Evolutionary conservation across 2,888 invertebrate species (phyloP).

Genomic region (Hypomecis punctinalis): DNA sequence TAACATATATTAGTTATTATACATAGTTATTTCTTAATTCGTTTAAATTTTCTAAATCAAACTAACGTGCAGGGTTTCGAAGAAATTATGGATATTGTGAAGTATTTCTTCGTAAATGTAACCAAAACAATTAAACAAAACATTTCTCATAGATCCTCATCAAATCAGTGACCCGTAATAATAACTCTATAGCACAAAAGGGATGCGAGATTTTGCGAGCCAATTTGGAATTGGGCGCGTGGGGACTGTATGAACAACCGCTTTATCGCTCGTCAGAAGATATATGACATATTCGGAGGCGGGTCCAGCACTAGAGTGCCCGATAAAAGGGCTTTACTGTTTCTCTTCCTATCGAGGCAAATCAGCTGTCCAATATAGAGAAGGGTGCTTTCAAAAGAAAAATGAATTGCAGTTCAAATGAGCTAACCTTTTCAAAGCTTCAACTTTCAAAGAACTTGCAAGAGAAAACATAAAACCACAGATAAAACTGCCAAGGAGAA

Average conservation of each 20-base stretch:
- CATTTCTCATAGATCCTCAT: constrained; percentile 56
- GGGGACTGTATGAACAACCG: constrained; percentile 52
- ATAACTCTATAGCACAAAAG: constrained; percentile 76
- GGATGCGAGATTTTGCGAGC: constrained; percentile 71
- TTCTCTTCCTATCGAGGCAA: constrained; percentile 29
- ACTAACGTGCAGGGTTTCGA: background rate
- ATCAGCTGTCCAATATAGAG: constrained; percentile 7
- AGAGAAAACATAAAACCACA: constrained; percentile 10
- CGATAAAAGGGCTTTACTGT: constrained; percentile 31
- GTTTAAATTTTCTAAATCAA: background rate
- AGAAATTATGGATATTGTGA: constrained; percentile 1
- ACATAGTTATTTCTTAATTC: too few species aligned
- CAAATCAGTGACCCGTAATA: constrained; percentile 76
- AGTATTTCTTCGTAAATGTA: constrained; percentile 1
- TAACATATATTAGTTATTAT: too few species aligned
- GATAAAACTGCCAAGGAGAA: constrained; percentile 33
- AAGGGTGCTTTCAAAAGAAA: background rate
- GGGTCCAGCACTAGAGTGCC: constrained; percentile 28
- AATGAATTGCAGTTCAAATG: background rate
- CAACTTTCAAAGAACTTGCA: background rate
- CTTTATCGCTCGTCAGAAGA: constrained; percentile 54
- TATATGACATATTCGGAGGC: constrained; percentile 49
- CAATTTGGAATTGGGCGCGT: constrained; percentile 69
- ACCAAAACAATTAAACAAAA: constrained; percentile 29
- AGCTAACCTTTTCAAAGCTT: background rate